Percentiles rank a stretch among this genome's conserved stretches.
phyloP scores from a whole-genome alignment of 2,888 invertebrate species.

The Limnephilus marmoratus region DNA sequence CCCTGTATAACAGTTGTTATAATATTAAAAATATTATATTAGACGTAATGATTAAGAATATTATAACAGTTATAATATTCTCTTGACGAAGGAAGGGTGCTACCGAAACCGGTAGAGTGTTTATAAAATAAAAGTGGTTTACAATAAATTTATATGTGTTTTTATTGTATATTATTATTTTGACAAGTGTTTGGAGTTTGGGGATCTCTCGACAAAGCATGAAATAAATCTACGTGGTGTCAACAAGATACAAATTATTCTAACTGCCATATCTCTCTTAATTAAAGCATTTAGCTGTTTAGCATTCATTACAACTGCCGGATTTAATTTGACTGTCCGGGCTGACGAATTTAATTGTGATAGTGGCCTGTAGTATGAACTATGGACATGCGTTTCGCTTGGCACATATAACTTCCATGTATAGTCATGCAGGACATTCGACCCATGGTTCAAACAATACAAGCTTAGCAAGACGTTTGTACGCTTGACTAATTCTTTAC shows the following conservation, averaged over 20 bases:
- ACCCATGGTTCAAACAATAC: not conserved
- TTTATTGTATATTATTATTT: too few species aligned
- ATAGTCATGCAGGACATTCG: not conserved
- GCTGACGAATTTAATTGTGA: conserved; percentile 43
- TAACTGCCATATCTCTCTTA: not conserved
- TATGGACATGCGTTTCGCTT: conserved; percentile 38
- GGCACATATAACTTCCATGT: conserved; percentile 40
- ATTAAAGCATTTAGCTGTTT: conserved; percentile 57
- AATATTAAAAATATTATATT: too few species aligned
- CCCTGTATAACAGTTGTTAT: too few species aligned
- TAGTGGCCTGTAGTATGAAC: not conserved
- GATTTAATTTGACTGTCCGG: conserved; percentile 58
- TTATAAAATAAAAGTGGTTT: too few species aligned
- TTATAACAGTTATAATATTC: too few species aligned
- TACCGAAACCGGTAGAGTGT: too few species aligned
- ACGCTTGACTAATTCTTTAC: not conserved
- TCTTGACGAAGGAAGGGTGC: too few species aligned
- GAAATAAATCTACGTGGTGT: not conserved
- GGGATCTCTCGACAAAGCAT: not conserved
- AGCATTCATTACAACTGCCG: conserved; percentile 58
- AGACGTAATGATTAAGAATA: too few species aligned
- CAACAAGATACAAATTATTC: conserved; percentile 11
- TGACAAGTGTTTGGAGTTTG: not conserved
- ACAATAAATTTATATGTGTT: too few species aligned
- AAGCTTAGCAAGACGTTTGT: conserved; percentile 1